phyloP scores from a whole-genome alignment of 2,797 vertebrate species.

The Lithobates sylvaticus region DNA sequence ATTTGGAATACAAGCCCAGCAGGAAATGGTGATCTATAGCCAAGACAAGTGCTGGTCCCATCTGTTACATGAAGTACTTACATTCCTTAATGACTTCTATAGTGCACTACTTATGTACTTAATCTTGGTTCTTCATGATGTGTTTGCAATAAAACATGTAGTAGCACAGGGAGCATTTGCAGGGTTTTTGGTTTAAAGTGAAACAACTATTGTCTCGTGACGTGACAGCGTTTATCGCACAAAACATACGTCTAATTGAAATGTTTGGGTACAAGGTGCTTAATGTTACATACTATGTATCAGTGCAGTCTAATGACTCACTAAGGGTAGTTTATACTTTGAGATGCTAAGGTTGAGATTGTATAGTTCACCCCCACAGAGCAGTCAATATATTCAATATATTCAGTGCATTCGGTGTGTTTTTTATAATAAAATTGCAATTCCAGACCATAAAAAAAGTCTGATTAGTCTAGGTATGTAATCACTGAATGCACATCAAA shows the following conservation, averaged over 20 bases:
- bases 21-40: not conserved
- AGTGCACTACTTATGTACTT: not conserved
- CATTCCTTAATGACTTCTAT: not conserved
- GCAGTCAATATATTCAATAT: too few species aligned
- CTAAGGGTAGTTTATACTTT: too few species aligned
- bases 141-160: not conserved
- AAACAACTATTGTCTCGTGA: not conserved
- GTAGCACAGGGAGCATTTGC: not conserved
- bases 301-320: too few species aligned
- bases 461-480: too few species aligned
- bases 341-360: too few species aligned
- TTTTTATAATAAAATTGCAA: too few species aligned
- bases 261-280: not conserved
- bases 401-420: too few species aligned
- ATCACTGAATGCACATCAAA: too few species aligned
- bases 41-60: slow-evolving; percentile 1
- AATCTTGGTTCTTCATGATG: not conserved
- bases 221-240: not conserved
- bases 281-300: too few species aligned
- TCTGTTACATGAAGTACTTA: not conserved
- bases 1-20: not conserved
- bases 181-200: not conserved
- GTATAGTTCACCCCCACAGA: too few species aligned
- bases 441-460: too few species aligned
- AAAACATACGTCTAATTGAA: not conserved